Evolutionary conservation across 2,113 vertebrate species (phyloP).

Genomic region (Crotalus tigris): DNA sequence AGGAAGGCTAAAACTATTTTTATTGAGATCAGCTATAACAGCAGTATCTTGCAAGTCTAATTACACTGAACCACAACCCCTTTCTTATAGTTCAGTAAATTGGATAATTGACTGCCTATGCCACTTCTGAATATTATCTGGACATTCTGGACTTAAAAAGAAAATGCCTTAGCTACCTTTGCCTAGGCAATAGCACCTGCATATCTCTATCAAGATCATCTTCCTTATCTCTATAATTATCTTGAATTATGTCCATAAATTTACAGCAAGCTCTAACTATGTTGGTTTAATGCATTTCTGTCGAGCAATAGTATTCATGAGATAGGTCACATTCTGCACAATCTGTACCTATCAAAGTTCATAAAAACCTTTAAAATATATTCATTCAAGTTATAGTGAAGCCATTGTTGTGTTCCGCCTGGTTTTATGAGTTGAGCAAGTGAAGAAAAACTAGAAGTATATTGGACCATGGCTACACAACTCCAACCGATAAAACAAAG

Average conservation of each 20-base stretch:
- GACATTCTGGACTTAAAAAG: background rate
- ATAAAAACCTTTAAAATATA: background rate
- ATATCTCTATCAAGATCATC: background rate
- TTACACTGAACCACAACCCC: background rate
- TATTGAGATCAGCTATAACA: background rate
- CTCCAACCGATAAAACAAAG: background rate
- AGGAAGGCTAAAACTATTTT: background rate
- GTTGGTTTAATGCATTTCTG: background rate
- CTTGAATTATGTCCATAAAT: background rate
- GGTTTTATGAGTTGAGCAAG: background rate
- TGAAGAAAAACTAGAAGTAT: background rate
- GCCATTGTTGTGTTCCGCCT: background rate
- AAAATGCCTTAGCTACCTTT: background rate
- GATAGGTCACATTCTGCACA: background rate
- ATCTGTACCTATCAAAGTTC: background rate
- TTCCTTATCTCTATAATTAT: background rate
- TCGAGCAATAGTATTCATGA: background rate
- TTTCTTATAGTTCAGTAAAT: background rate
- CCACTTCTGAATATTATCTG: background rate
- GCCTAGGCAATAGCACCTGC: background rate
- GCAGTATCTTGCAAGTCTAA: background rate
- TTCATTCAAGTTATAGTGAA: background rate
- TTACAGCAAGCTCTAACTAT: background rate
- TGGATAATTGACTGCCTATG: background rate
- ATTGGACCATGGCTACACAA: background rate